Evolutionary conservation across 1,140 invertebrate genomes (phyloP).

Genomic region (Papilio machaon): DNA sequence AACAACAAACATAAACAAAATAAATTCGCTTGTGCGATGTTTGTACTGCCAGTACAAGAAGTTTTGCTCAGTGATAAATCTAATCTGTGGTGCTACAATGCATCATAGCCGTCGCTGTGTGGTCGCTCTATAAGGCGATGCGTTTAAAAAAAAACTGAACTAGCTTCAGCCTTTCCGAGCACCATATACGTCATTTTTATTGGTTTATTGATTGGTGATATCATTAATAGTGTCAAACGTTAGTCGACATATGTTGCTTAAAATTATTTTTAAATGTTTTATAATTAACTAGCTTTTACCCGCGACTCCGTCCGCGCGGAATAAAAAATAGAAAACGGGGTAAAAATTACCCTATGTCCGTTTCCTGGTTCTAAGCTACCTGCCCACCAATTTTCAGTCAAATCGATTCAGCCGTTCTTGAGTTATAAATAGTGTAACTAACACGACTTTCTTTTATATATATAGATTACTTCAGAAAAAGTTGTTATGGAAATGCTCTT

Average conservation of each 20-base stretch:
- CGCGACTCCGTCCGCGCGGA: no score
- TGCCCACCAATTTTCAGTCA: no score
- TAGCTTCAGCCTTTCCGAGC: neutral
- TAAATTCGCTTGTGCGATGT: conserved; percentile 54
- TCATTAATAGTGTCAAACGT: neutral
- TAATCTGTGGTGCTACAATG: conserved; percentile 48
- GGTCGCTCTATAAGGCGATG: conserved; percentile 44
- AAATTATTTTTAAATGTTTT: neutral
- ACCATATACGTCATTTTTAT: conserved; percentile 24
- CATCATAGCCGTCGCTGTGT: conserved; percentile 52
- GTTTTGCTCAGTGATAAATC: conserved; percentile 53
- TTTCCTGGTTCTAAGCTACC: no score
- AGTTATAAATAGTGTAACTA: no score
- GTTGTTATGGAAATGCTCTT: neutral
- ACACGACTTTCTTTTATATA: no score
- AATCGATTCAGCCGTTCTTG: no score
- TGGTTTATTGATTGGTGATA: conserved; percentile 30
- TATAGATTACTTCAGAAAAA: neutral
- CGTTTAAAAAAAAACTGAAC: conserved; percentile 36
- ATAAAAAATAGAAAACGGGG: no score
- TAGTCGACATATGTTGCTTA: neutral
- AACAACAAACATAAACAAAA: conserved; percentile 55
- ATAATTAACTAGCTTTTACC: no score
- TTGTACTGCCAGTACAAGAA: conserved; percentile 49
- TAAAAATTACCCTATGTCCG: no score